A percentile compares a stretch with the other conserved stretches of the same genome.
Evolutionary conservation across 2,888 invertebrate genomes (phyloP).

Genomic region (Eilema depressum): DNA sequence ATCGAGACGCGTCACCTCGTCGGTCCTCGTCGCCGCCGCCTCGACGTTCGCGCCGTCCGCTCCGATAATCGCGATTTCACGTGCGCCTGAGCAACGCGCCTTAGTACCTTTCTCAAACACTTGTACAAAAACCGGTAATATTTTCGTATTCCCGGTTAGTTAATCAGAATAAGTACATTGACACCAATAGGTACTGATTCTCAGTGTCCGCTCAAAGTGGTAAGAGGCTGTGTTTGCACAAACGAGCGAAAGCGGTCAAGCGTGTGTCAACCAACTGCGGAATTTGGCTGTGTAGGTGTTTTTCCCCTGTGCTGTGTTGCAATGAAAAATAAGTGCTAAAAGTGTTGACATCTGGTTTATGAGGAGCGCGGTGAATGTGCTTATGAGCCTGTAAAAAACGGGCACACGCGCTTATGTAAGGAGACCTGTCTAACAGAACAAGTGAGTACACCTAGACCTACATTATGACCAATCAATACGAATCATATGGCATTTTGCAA

Average conservation of each 20-base stretch:
- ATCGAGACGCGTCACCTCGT: constrained; percentile 51
- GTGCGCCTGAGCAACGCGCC: constrained; percentile 55
- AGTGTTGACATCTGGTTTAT: constrained; percentile 83
- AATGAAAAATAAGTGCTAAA: constrained; percentile 83
- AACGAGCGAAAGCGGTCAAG: constrained; percentile 79
- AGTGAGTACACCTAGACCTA: constrained; percentile 69
- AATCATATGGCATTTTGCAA: constrained; percentile 11
- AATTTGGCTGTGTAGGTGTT: constrained; percentile 79
- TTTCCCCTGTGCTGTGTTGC: constrained; percentile 76
- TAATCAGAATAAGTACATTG: constrained; percentile 43
- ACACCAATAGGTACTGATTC: constrained; percentile 35
- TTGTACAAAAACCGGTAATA: constrained; percentile 23
- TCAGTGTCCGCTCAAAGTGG: constrained; percentile 42
- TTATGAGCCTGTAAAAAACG: constrained; percentile 75
- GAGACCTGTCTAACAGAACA: constrained; percentile 68
- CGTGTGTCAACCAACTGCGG: constrained; percentile 67
- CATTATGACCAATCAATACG: constrained; percentile 32
- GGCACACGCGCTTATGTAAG: constrained; percentile 83
- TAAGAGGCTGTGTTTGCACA: constrained; percentile 68
- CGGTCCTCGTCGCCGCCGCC: constrained; percentile 28
- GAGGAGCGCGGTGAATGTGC: constrained; percentile 75
- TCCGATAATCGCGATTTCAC: constrained; percentile 45
- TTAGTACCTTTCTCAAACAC: constrained; percentile 29
- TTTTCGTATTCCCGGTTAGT: constrained; percentile 27
- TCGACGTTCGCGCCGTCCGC: constrained; percentile 22